phyloP scores from a whole-genome alignment of 2,888 invertebrate species.

The Drymonia ruficornis region DNA sequence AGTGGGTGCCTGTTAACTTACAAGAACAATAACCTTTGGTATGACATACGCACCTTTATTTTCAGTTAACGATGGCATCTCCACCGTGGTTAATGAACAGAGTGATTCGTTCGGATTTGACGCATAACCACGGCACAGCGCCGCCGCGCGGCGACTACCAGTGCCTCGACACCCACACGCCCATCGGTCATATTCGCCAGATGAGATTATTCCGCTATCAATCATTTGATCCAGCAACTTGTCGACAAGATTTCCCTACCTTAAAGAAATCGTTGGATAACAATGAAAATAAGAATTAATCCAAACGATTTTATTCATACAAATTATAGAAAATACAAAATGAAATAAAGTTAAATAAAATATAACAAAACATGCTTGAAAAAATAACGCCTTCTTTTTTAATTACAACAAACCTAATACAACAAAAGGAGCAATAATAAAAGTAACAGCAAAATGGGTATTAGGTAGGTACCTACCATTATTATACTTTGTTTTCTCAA shows the following conservation, averaged over 20 bases:
- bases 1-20: too few species aligned
- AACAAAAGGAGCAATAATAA: conserved; percentile 8
- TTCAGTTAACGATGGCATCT: conserved; percentile 69
- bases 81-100: conserved; percentile 72
- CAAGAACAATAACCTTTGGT: too few species aligned
- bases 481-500: too few species aligned
- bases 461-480: neutral
- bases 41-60: conserved; percentile 11
- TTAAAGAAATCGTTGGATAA: conserved; percentile 40
- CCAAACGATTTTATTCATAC: conserved; percentile 44
- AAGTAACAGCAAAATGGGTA: conserved; percentile 6
- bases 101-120: conserved; percentile 74
- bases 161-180: conserved; percentile 76
- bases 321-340: conserved; percentile 25
- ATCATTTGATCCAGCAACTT: conserved; percentile 72
- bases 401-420: conserved; percentile 12
- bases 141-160: conserved; percentile 75
- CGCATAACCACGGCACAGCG: conserved; percentile 74
- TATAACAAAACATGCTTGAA: conserved; percentile 19
- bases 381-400: conserved; percentile 3
- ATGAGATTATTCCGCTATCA: conserved; percentile 67
- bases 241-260: conserved; percentile 64
- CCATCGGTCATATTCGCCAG: conserved; percentile 72
- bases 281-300: conserved; percentile 43
- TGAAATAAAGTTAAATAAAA: conserved; percentile 21